Conservation (phyloP, 1,140 invertebrate genomes). For the Drosophila obscura region DNA sequence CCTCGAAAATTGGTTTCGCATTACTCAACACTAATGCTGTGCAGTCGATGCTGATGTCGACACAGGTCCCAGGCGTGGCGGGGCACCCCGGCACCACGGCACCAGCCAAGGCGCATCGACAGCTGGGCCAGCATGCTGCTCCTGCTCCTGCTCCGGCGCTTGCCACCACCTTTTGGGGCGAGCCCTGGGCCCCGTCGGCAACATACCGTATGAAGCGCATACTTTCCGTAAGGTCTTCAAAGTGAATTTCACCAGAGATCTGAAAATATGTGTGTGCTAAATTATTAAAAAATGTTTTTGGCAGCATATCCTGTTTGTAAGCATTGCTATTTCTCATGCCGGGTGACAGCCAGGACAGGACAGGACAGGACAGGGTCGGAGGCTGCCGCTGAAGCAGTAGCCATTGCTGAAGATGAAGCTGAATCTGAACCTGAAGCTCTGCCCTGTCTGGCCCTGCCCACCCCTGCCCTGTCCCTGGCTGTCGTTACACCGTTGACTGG, state of each 20-base stretch:
- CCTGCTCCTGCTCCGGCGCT: background rate
- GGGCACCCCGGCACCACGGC: too few relatives aligned
- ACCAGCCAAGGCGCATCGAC: conserved; percentile 33
- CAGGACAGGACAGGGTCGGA: conserved; percentile 10
- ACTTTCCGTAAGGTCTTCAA: conserved; percentile 69
- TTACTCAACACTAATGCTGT: conserved; percentile 68
- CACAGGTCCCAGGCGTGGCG: conserved; percentile 48
- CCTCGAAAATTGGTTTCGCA: conserved; percentile 69
- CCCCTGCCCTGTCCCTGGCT: conserved; percentile 1
- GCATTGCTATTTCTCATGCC: conserved; percentile 64
- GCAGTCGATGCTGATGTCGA: conserved; percentile 41
- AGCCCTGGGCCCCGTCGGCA: conserved; percentile 3
- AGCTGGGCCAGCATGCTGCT: conserved; percentile 19
- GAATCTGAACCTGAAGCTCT: background rate
- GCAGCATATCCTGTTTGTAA: conserved; percentile 72
- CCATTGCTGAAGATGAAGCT: conserved; percentile 1
- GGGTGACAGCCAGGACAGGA: conserved; percentile 33
- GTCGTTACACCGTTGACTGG: conserved; percentile 51
- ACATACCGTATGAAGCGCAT: conserved; percentile 46
- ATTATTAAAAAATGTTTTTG: conserved; percentile 81
- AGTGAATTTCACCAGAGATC: conserved; percentile 69
- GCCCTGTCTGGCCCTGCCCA: too few relatives aligned
- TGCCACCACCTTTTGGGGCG: conserved; percentile 1
- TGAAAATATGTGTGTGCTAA: conserved; percentile 75
- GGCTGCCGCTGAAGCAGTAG: conserved; percentile 24